Base-by-base conservation (phyloP, 2,113 vertebrate species). In the Nothoprocta perdicaria region DNA sequence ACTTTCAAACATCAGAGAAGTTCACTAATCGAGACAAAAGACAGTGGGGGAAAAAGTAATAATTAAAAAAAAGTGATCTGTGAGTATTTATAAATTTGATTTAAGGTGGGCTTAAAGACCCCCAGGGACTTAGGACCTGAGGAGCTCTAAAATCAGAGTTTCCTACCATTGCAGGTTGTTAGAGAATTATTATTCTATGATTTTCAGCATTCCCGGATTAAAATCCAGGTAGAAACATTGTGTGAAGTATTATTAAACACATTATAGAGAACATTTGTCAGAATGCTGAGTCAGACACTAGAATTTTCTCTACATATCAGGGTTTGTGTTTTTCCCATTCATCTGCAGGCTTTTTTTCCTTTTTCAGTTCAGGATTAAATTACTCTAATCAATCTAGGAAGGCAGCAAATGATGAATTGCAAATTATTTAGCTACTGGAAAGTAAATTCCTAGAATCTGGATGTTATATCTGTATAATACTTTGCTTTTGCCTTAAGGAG, bases 271-370 rank as follows among this genome's bases (percentile, higher is more conserved):
- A 75, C 16, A 0, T 60, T 74, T 89, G 79, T 71, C 78, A 74
- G 85, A 71, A 55, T 80, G 89, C 76, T 89, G 88, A 89, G 88
- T 83, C 92, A 89, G 80, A 33, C 82, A 72, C 90, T 48, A 45
- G 94, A 94, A 92, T 63, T 50, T 95, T 96, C 95, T 83, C 55
- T 57, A 4, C 3, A 8, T 72, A 4, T 6, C 50, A 1, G 71
- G 35, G 67, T 17, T 61, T 40, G 50, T 65, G 45, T 52, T 71
- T 60, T 63, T 48, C 40, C 48, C 17, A 0, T 3, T 17, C 46
- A 16, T 23, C 0, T 1, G 5, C 2, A 45, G 35, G n/a, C 12
- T 90, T 62, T 2, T 48, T 5, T 17, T n/a, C 66, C 55, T 53
- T 12, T 12, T 35, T 43, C n/a, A 6, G 5, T 2, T 58, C 6